Evolutionary conservation across 2,888 invertebrate genomes (phyloP).

Genomic region (Drosophila antonietae): DNA sequence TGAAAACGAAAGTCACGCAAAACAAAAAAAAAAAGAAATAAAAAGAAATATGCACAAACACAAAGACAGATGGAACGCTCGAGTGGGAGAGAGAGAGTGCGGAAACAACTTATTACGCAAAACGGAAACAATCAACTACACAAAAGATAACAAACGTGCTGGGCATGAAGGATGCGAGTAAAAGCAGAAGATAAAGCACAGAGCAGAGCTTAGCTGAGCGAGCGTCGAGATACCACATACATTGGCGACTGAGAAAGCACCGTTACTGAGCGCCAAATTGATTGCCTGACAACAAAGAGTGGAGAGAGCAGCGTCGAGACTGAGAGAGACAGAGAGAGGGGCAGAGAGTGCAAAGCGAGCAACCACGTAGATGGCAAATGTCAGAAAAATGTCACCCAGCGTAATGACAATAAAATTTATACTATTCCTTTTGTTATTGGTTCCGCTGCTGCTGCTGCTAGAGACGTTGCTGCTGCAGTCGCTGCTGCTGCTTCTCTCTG

Average conservation of each 20-base stretch:
- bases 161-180: constrained; percentile 56
- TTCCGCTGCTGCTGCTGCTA: not conserved
- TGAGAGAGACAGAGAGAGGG: not conserved
- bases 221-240: constrained; percentile 19
- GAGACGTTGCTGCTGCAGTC: not conserved
- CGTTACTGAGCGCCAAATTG: constrained; percentile 57
- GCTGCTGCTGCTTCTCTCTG: not conserved
- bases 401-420: constrained; percentile 68
- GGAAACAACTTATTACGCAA: constrained; percentile 66
- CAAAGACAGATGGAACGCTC: constrained; percentile 36
- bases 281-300: constrained; percentile 47
- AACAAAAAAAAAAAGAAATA: constrained; percentile 18
- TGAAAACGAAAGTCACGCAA: constrained; percentile 58
- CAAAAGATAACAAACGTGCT: constrained; percentile 69
- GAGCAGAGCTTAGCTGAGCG: constrained; percentile 12
- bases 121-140: constrained; percentile 75
- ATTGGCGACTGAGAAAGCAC: constrained; percentile 12
- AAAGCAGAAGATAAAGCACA: constrained; percentile 36
- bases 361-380: constrained; percentile 32
- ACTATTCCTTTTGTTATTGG: constrained; percentile 33
- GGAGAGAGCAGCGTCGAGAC: not conserved
- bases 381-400: constrained; percentile 47
- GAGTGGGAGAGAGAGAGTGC: constrained; percentile 38
- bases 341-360: not conserved
- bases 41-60: constrained; percentile 49